Conservation (phyloP, 2,888 invertebrate species). For the Epirrhoe tristata region DNA sequence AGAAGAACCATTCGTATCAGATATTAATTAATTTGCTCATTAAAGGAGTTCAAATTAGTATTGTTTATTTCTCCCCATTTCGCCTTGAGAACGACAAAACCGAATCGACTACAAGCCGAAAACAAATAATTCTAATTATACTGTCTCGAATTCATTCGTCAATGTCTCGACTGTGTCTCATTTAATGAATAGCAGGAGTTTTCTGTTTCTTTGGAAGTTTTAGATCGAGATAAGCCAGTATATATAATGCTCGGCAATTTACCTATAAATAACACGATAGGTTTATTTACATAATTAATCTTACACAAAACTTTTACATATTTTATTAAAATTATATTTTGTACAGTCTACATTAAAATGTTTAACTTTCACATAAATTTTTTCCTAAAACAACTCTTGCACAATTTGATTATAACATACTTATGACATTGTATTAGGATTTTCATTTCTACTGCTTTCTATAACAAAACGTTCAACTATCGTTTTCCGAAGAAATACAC, state of each 20-base stretch:
- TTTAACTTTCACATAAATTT: too few relatives aligned
- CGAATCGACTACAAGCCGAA: constrained; percentile 26
- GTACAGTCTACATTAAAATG: too few relatives aligned
- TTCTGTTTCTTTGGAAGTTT: background rate
- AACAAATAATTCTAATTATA: constrained; percentile 30
- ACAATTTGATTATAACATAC: too few relatives aligned
- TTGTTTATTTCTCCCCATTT: background rate
- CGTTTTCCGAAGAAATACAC: background rate
- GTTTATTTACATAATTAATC: background rate
- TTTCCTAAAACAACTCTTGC: too few relatives aligned
- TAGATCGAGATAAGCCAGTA: background rate
- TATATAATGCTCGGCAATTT: background rate
- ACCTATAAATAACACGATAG: background rate
- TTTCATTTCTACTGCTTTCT: too few relatives aligned
- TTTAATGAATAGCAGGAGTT: constrained; percentile 48
- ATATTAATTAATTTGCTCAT: background rate
- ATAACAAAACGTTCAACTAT: background rate
- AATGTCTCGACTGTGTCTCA: constrained; percentile 46
- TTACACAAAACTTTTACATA: background rate
- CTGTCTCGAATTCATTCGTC: constrained; percentile 52
- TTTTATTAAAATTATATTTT: too few relatives aligned
- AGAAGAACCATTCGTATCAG: background rate
- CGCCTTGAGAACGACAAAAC: constrained; percentile 6
- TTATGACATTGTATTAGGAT: too few relatives aligned
- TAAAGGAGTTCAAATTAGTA: background rate